Conservation (phyloP, 2,113 vertebrate species). For the Sitta europaea region DNA sequence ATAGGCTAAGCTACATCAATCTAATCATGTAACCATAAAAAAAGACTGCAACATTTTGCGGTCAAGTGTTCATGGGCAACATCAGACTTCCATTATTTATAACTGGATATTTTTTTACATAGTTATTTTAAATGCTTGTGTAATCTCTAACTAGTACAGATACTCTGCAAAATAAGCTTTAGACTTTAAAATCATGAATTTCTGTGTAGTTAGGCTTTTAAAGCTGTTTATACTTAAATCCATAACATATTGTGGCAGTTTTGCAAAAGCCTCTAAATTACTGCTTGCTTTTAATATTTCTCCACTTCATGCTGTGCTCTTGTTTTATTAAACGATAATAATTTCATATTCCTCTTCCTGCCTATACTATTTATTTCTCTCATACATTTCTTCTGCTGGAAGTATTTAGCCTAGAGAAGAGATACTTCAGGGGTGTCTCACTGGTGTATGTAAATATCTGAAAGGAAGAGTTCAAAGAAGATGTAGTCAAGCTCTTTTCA, state of each 20-base stretch:
- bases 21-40: neutral
- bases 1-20: neutral
- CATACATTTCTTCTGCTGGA: neutral
- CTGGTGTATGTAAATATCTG: neutral
- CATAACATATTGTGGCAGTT: neutral
- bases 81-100: neutral
- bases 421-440: neutral
- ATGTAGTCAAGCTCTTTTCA: neutral
- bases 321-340: neutral
- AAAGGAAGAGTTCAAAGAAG: neutral
- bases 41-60: neutral
- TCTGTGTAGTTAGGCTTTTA: neutral
- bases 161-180: neutral
- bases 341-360: neutral
- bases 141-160: neutral
- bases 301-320: neutral
- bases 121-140: neutral
- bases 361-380: neutral
- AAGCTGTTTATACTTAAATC: neutral
- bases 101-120: neutral
- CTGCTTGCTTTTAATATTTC: neutral
- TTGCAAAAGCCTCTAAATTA: neutral
- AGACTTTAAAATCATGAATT: neutral
- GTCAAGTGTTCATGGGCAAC: neutral
- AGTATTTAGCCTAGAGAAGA: neutral